These are phyloP conservation scores for Heliconius melpomene DNA, from an alignment of 1,140 invertebrate species.

Conservation along the genomic window DNA sequence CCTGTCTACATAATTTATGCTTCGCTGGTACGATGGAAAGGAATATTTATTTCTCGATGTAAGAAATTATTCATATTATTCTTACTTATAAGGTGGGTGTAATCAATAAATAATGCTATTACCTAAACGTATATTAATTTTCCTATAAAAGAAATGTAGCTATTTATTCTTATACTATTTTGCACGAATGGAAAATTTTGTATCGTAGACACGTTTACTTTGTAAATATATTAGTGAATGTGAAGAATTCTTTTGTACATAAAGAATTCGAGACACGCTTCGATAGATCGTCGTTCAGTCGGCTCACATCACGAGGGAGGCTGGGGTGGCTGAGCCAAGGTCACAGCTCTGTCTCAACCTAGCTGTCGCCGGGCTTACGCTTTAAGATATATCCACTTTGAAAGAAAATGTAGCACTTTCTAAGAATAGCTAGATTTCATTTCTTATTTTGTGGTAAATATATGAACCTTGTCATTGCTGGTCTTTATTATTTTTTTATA, in stretches of 20 bases:
- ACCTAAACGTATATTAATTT: neutral
- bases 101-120: neutral
- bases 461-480: neutral
- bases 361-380: constrained; percentile 41
- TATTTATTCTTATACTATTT: too few species aligned
- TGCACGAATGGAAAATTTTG: neutral
- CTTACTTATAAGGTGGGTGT: neutral
- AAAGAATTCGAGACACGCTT: constrained; percentile 36
- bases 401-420: constrained; percentile 6
- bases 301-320: constrained; percentile 38
- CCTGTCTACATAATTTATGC: constrained; percentile 33
- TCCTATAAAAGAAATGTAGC: neutral
- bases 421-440: neutral
- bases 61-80: constrained; percentile 25
- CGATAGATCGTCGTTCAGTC: constrained; percentile 38
- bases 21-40: constrained; percentile 23
- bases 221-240: constrained; percentile 28
- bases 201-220: constrained; percentile 25
- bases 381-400: constrained; percentile 37
- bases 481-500: neutral
- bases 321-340: constrained; percentile 40
- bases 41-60: constrained; percentile 28
- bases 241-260: constrained; percentile 19
- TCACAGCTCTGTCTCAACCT: constrained; percentile 42
- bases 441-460: neutral